A percentile compares a stretch with the other conserved stretches of the same genome.
phyloP scores from a whole-genome alignment of 2,888 invertebrate species.

The Boloria euphrosyne region DNA sequence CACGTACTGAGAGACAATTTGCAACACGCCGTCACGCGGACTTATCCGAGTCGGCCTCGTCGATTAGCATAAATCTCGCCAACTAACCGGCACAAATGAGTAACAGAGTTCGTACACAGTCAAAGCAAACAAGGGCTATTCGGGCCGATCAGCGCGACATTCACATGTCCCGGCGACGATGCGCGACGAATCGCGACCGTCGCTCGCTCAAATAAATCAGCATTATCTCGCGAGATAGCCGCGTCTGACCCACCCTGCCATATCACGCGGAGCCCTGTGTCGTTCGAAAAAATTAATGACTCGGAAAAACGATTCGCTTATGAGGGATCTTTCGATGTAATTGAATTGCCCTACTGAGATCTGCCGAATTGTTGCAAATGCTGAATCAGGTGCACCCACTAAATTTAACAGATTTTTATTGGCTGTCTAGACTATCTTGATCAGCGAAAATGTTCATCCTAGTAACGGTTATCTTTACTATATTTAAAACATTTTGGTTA shows the following conservation, averaged over 20 bases:
- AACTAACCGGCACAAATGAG: conserved; percentile 80
- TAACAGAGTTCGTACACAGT: conserved; percentile 39
- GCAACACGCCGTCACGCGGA: conserved; percentile 78
- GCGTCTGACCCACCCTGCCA: conserved; percentile 60
- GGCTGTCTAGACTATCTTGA: conserved; percentile 6
- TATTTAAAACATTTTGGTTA: neutral
- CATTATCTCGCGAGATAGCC: conserved; percentile 83
- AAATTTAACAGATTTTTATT: conserved; percentile 23
- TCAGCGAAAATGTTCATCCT: neutral
- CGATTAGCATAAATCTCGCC: conserved; percentile 82
- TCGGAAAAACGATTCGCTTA: conserved; percentile 83
- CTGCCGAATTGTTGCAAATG: conserved; percentile 65
- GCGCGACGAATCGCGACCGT: conserved; percentile 80
- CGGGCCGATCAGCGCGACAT: conserved; percentile 56
- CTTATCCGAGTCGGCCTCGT: conserved; percentile 75
- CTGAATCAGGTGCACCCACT: conserved; percentile 54
- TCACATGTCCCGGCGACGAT: conserved; percentile 52
- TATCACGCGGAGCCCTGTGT: conserved; percentile 78
- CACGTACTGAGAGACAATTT: conserved; percentile 76
- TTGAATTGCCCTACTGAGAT: conserved; percentile 80
- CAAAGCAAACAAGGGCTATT: conserved; percentile 61
- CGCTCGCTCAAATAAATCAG: conserved; percentile 80
- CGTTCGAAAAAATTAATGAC: conserved; percentile 83
- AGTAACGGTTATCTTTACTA: neutral
- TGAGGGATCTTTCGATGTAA: conserved; percentile 82